A percentile compares a stretch with the other conserved stretches of the same genome.
Conservation (phyloP, 2,888 invertebrate genomes). For the Apocheima hispidaria region DNA sequence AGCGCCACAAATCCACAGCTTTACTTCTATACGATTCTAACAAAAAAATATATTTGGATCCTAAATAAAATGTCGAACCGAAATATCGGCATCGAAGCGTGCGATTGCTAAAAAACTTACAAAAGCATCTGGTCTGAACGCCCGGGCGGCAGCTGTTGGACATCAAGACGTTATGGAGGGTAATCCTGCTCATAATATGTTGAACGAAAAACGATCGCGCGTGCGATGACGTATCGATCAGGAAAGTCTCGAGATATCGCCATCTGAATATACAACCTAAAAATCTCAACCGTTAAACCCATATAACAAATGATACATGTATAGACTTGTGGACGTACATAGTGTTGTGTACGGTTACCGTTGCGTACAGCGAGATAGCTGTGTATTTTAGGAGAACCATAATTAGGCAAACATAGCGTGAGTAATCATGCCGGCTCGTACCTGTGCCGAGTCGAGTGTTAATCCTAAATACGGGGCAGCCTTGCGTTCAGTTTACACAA, state of each 20-base stretch:
- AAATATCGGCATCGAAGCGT: slow-evolving; percentile 61
- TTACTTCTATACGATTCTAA: background rate
- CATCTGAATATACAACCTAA: slow-evolving; percentile 3
- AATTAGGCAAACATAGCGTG: slow-evolving; percentile 50
- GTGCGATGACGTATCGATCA: slow-evolving; percentile 44
- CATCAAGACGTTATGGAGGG: slow-evolving; percentile 81
- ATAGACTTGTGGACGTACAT: slow-evolving; percentile 21
- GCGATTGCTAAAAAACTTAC: slow-evolving; percentile 68
- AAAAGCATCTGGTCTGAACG: slow-evolving; percentile 71
- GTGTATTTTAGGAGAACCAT: slow-evolving; percentile 47
- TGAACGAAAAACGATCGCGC: slow-evolving; percentile 69
- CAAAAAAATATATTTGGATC: slow-evolving; percentile 15
- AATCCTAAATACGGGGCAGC: slow-evolving; percentile 68
- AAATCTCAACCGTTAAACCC: background rate
- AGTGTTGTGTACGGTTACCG: slow-evolving; percentile 24
- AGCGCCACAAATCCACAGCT: slow-evolving; percentile 6
- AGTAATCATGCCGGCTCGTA: slow-evolving; percentile 50
- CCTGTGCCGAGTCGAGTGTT: slow-evolving; percentile 51
- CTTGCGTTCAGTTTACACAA: slow-evolving; percentile 73
- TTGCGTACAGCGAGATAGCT: slow-evolving; percentile 31
- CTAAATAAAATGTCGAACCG: slow-evolving; percentile 55
- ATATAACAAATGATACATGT: slow-evolving; percentile 3
- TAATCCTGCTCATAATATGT: slow-evolving; percentile 74
- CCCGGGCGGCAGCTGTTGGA: slow-evolving; percentile 74
- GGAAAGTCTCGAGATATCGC: slow-evolving; percentile 31